Evolutionary conservation across 1,140 invertebrate genomes (phyloP), one percentile per base, ranked within the genome.

Genomic region (Nomia melanderi): DNA sequence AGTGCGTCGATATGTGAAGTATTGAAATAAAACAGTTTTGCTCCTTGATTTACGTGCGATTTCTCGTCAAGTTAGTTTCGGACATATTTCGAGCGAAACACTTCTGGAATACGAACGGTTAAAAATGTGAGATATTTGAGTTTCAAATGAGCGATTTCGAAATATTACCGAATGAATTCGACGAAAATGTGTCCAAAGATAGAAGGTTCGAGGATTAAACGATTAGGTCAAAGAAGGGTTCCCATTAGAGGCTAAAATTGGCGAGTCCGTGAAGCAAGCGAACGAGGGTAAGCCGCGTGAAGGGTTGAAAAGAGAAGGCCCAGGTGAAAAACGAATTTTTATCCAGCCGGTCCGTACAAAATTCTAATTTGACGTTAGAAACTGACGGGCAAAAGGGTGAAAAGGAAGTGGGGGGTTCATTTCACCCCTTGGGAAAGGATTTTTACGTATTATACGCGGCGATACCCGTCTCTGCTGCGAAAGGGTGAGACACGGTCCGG

Each of bases 341-440:
- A 78, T 78, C 75, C 84, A 83, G 82, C 84, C 84, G 86, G 84
- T 88, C 86, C 87, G 86, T 86, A 89, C 87, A 72, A 90, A 91
- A 92, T 91, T 90, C 87, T 91, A 91, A 92, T 91, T 91, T 87
- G 85, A 84, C 82, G 88, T 85, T 84, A 70, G 72, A 88, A 90
- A 89, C 84, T 88, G 86, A 86, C 84, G 79, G 67, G 73, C 63
- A 63, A 78, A 81, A 79, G 83, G 75, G 85, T 84, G 82, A 81
- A 83, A 81, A 78, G 66, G 64, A 60, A 60, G 67, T 60, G 60
- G 86, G 82, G 80, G 83, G 81, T 63, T 82, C 78, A 77, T 81
- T 83, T 86, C 81, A 85, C 89, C 90, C 89, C 88, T 90, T 91
- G 90, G 90, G 89, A 91, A 91, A 91, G 82, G 85, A 85, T 87